Base-by-base conservation (phyloP, 2,888 invertebrate species). In the Pammene fasciana region DNA sequence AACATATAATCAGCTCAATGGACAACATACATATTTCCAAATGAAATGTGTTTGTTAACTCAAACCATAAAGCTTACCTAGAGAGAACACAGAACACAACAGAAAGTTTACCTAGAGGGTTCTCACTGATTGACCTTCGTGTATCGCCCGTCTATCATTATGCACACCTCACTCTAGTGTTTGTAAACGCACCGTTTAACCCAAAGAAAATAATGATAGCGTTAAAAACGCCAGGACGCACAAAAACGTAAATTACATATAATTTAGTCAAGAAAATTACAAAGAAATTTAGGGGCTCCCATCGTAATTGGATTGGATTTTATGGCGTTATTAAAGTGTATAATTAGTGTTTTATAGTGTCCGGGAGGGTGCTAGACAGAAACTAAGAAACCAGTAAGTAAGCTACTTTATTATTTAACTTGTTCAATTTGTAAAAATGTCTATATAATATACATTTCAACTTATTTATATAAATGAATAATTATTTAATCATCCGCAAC, bases 271-370 rank as follows among this genome's bases (percentile, higher is more conserved):
- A 68, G 64, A 66, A 75, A 76, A 76, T 77, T 74, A 75, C 71
- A 74, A 72, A 72, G 55, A 75, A 73, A 74, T 76, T 75, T 73
- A 70, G 73, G 74, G 74, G 72, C 72, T 75, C 76, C 76, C 75
- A 75, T 73, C 72, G 72, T 76, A 75, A 79, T 80, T 76, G 74
- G 72, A 71, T 73, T 72, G 71, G 67, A 75, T 75, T 77, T 77
- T 76, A 79, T 74, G 71, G 68, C 71, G 75, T 65, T 73, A 74
- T 75, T 76, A 77, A 71, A 73, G 66, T 70, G 65, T 26, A 71
- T 75, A 71, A 74, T 74, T 77, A 68, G 59, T 75, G 74, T 73
- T 64, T 68, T 65, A 68, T 68, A 59, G 68, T 68, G 46, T 68
- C 68, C 38, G 61, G 55, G 70, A 60, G 59, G 67, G 41, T 50